phyloP scores from a whole-genome alignment of 2,888 invertebrate species.

The Agonopterix subpropinquella region DNA sequence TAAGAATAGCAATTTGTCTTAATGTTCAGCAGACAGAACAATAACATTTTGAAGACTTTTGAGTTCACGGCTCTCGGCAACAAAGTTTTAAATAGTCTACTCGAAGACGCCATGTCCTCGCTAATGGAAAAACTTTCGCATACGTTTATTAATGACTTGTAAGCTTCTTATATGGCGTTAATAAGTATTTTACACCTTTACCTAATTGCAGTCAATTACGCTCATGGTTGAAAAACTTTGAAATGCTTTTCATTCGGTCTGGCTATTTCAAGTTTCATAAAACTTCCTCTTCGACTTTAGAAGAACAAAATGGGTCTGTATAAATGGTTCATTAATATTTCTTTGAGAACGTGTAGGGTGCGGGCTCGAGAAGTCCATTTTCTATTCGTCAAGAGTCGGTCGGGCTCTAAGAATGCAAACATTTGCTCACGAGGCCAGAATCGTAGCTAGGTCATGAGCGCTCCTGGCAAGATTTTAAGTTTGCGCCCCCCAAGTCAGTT shows the following conservation, averaged over 20 bases:
- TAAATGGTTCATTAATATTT: conserved; percentile 18
- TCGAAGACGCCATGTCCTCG: conserved; percentile 21
- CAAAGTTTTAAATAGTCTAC: conserved; percentile 35
- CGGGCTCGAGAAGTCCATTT: neutral
- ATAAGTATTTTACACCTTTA: neutral
- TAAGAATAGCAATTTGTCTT: conserved; percentile 13
- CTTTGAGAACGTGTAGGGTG: conserved; percentile 8
- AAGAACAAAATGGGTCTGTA: neutral
- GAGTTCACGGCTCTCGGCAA: conserved; percentile 20
- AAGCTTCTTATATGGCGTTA: conserved; percentile 6
- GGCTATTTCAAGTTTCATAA: neutral
- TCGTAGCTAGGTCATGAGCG: too few species aligned
- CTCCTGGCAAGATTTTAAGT: neutral
- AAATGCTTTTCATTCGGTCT: too few species aligned
- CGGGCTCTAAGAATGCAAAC: conserved; percentile 13
- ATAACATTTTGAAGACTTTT: conserved; percentile 26
- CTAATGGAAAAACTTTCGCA: conserved; percentile 45
- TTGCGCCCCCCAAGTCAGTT: neutral
- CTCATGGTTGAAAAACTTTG: too few species aligned
- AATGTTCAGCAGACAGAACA: conserved; percentile 23
- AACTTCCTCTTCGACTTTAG: neutral
- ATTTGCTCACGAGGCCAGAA: conserved; percentile 10
- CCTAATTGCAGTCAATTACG: too few species aligned
- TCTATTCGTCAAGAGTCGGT: conserved; percentile 13
- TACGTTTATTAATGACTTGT: conserved; percentile 36